phyloP scores from a whole-genome alignment of 2,888 invertebrate species.

The Drosophila tripunctata region DNA sequence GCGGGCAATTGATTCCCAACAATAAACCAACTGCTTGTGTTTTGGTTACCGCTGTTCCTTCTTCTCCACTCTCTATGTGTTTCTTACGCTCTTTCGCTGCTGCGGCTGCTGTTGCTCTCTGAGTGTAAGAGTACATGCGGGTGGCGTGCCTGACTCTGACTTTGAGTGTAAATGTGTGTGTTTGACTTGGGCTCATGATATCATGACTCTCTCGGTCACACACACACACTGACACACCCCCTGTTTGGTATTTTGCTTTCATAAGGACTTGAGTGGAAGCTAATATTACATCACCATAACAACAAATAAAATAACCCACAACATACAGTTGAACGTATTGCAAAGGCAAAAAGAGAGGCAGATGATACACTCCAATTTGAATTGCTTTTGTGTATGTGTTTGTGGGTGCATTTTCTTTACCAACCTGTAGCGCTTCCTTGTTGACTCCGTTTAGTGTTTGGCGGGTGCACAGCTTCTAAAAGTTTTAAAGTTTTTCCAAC shows the following conservation, averaged over 20 bases:
- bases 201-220: slow-evolving; percentile 19
- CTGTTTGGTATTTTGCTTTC: slow-evolving; percentile 34
- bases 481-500: background rate
- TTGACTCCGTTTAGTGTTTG: slow-evolving; percentile 7
- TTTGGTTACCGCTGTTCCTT: slow-evolving; percentile 11
- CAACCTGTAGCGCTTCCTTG: slow-evolving; percentile 55
- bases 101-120: slow-evolving; percentile 13
- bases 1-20: slow-evolving; percentile 41
- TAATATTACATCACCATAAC: slow-evolving; percentile 52
- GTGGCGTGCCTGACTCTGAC: slow-evolving; percentile 39
- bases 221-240: slow-evolving; percentile 11
- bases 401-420: slow-evolving; percentile 21
- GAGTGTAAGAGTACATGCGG: slow-evolving; percentile 32
- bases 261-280: slow-evolving; percentile 39
- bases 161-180: background rate
- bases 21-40: slow-evolving; percentile 58
- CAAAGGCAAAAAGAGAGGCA: slow-evolving; percentile 27
- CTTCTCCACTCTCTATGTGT: background rate
- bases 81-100: background rate
- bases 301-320: slow-evolving; percentile 14
- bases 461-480: background rate
- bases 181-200: slow-evolving; percentile 25
- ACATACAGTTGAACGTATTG: slow-evolving; percentile 2
- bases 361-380: slow-evolving; percentile 6
- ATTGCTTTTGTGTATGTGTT: background rate